phyloP scores from a whole-genome alignment of 2,113 vertebrate genomes.

The Anguilla rostrata region DNA sequence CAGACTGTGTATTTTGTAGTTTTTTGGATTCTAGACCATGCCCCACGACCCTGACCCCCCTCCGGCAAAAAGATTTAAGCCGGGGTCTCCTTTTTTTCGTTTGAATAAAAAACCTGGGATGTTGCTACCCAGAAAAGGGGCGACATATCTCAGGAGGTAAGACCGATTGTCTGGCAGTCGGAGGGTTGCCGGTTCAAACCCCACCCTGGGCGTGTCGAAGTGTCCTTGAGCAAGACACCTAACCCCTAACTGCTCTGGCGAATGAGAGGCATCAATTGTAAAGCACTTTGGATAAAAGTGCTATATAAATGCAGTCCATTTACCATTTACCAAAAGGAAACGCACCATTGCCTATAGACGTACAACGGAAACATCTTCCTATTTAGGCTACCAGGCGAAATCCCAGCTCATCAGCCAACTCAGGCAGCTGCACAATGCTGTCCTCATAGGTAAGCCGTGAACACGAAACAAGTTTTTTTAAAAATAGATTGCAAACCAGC shows the following conservation, averaged over 20 bases:
- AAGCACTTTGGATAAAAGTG: too few relatives aligned
- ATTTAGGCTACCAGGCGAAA: slow-evolving; percentile 85
- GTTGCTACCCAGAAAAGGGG: slow-evolving; percentile 76
- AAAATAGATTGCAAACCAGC: background rate
- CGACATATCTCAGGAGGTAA: too few relatives aligned
- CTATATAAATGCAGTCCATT: too few relatives aligned
- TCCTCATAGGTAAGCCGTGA: slow-evolving; percentile 81
- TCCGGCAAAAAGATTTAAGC: slow-evolving; percentile 83
- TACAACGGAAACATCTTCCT: slow-evolving; percentile 83
- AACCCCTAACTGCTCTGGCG: too few relatives aligned
- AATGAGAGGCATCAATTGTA: too few relatives aligned
- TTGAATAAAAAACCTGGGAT: slow-evolving; percentile 69
- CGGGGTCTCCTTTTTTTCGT: slow-evolving; percentile 72
- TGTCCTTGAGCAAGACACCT: too few relatives aligned
- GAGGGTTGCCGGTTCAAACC: too few relatives aligned
- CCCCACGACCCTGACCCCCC: slow-evolving; percentile 72
- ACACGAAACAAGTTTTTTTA: background rate
- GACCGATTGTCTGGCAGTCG: too few relatives aligned
- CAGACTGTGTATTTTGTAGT: slow-evolving; percentile 14
- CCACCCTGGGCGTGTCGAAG: too few relatives aligned
- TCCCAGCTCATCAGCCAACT: slow-evolving; percentile 78
- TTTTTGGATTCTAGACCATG: slow-evolving; percentile 66
- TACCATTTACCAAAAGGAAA: too few relatives aligned
- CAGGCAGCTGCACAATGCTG: slow-evolving; percentile 74
- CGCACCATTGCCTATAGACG: slow-evolving; percentile 59